A percentile compares a stretch with the other conserved stretches of the same genome.
phyloP scores from a whole-genome alignment of 1,140 invertebrate species.

The Oppia nitens region DNA sequence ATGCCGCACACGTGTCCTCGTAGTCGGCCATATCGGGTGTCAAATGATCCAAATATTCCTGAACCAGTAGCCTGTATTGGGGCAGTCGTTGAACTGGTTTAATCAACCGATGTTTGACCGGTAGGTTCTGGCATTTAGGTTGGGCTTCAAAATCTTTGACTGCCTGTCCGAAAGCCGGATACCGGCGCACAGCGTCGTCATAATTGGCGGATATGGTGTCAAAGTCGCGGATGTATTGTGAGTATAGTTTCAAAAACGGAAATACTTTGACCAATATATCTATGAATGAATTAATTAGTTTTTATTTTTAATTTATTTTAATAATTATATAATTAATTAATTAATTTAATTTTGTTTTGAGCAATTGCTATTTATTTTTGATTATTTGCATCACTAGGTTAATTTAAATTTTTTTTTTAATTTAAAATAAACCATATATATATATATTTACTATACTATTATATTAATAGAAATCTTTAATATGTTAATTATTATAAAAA shows the following conservation, averaged over 20 bases:
- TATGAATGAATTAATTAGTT: conserved; percentile 38
- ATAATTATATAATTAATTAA: conserved; percentile 10
- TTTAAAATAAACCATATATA: too few relatives aligned
- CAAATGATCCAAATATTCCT: conserved; percentile 46
- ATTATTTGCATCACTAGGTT: conserved; percentile 43
- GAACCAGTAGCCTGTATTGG: conserved; percentile 44
- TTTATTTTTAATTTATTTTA: conserved; percentile 25
- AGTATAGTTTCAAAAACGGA: conserved; percentile 54
- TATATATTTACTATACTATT: too few relatives aligned
- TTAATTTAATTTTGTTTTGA: background rate
- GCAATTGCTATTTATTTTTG: background rate
- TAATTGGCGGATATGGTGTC: conserved; percentile 41
- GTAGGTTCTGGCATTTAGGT: conserved; percentile 40
- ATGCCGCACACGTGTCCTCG: conserved; percentile 42
- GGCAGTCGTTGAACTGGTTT: conserved; percentile 57
- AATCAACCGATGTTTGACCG: conserved; percentile 51
- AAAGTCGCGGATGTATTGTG: conserved; percentile 51
- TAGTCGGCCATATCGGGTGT: conserved; percentile 41
- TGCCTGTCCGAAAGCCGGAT: conserved; percentile 30
- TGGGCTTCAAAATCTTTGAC: conserved; percentile 8
- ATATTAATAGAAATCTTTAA: too few relatives aligned
- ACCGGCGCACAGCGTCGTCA: conserved; percentile 46
- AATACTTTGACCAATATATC: conserved; percentile 57
- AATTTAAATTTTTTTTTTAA: too few relatives aligned
- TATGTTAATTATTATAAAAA: too few relatives aligned